Evolutionary conservation across 2,888 invertebrate species (phyloP).

Genomic region (Macropis europaea): DNA sequence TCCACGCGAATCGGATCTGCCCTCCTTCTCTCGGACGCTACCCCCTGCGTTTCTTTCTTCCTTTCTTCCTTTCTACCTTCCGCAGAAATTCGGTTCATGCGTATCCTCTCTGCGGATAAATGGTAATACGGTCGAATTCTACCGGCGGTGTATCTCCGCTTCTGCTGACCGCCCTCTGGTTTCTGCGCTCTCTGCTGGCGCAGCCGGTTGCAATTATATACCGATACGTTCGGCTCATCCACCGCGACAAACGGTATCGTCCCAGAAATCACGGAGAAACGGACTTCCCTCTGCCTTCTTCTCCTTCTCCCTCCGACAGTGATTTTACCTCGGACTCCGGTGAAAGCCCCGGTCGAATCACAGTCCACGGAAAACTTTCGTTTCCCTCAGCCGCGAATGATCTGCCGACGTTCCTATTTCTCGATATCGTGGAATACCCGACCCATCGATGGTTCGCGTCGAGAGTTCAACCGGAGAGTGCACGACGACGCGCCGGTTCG

Average conservation of each 20-base stretch:
- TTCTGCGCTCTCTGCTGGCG: conserved; percentile 17
- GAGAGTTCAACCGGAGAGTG: too few relatives aligned
- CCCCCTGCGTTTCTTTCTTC: not conserved
- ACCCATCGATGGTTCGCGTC: too few relatives aligned
- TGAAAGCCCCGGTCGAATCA: conserved; percentile 12
- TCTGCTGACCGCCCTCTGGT: not conserved
- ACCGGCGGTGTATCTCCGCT: not conserved
- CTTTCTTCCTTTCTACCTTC: not conserved
- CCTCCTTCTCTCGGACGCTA: not conserved
- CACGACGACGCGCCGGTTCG: too few relatives aligned
- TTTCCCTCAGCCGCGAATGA: too few relatives aligned
- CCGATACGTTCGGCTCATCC: conserved; percentile 59
- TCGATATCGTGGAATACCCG: too few relatives aligned
- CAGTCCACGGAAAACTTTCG: not conserved
- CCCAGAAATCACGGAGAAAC: conserved; percentile 54
- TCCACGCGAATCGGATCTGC: not conserved
- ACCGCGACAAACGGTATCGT: conserved; percentile 58
- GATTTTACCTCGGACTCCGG: conserved; percentile 11
- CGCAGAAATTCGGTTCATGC: not conserved
- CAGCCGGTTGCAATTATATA: conserved; percentile 61
- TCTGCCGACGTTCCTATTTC: too few relatives aligned
- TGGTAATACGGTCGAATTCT: conserved; percentile 22
- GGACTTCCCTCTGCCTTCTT: conserved; percentile 29
- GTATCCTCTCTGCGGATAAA: not conserved
- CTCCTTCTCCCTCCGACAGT: conserved; percentile 46